Evolutionary conservation across 2,797 vertebrate genomes (phyloP), one percentile per base, ranked within the genome.

Genomic region (Hoplostethus atlanticus): DNA sequence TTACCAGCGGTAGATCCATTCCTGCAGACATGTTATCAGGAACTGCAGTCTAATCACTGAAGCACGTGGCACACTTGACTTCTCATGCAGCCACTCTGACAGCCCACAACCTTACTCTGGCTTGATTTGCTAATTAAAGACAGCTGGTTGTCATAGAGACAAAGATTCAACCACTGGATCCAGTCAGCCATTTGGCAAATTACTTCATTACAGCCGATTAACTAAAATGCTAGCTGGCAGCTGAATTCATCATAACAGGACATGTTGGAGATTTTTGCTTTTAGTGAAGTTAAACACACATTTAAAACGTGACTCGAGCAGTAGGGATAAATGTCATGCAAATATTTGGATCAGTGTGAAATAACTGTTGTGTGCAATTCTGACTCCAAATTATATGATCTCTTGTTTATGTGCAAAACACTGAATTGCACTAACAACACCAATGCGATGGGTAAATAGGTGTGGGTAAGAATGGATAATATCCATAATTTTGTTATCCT

Each of bases 81-180:
- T 80, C 59, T 62, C 58, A 17, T 70, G 46, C 48, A 81, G 77
- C 69, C 59, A 57, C 71, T 81, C 62, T 47, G 70, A 75, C 68
- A 46, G 58, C 48, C 71, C 68, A 53, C 65, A 68, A 61, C 66
- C 73, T 81, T 16, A 52, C 60, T 44, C 73, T 42, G 73, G 64
- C 81, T 80, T 91, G 86, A 92, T 91, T 90, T 84, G 83, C 86
- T 94, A 91, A 95, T 93, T 94, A 91, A 63, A 85, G 86, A 87
- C 90, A 80, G 71, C 90, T 77, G 93, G 90, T 92, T 88, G 90
- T 89, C 93, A 94, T 88, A 84, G 90, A 91, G 84, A 92, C 90
- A 68, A 74, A 84, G 81, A 65, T 55, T 69, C 79, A 84, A 78
- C 79, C 86, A 59, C 63, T 77, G 79, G 64, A 73, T 78, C 68